Base-by-base conservation (phyloP, 2,888 invertebrate genomes). In the Eucera pruinosa region DNA sequence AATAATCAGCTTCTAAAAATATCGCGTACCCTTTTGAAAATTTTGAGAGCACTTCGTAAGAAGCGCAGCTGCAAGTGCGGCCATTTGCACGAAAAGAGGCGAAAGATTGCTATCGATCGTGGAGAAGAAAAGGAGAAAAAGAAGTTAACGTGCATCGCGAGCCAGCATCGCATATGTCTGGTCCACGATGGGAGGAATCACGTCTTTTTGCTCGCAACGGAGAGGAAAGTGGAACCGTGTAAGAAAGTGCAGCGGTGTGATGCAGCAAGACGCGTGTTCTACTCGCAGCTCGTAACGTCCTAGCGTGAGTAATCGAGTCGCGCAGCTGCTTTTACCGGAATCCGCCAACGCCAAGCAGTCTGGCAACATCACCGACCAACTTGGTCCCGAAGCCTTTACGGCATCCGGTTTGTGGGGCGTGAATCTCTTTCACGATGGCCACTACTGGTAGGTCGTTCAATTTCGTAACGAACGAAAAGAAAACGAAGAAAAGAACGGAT, bases 291-390 rank as follows among this genome's bases (percentile, higher is more conserved):
- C 30, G 60, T 39, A 55, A 41, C 61, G 55, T 54, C 30, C 39
- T 58, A 66, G 80, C 82, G 80, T 82, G 85, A 80, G 79, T 86
- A 86, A 88, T 87, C 83, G 86, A 80, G 80, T 69, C 77, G 79
- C 78, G 80, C 88, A 88, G 87, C 87, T 87, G 85, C 86, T 81
- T 86, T 87, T 85, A 83, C 84, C 82, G 83, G 86, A 83, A 84
- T 64, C 74, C 75, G 67, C 84, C 68, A 89, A 89, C 89, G 89
- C 89, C 89, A 89, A 86, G 89, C 89, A 85, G 89, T 89, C 89
- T 89, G 86, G 81, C 72, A 33, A 61, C 58, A 74, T 70, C 58
- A 25, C 48, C 48, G 36, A 39, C 15, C 43, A 79, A 55, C 66
- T 58, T 55, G 78, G 62, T 58, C 73, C 69, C 39, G 74, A 78